Percentiles rank a stretch among this genome's conserved stretches.
phyloP scores from a whole-genome alignment of 1,140 invertebrate genomes.

The Drosophila auraria region DNA sequence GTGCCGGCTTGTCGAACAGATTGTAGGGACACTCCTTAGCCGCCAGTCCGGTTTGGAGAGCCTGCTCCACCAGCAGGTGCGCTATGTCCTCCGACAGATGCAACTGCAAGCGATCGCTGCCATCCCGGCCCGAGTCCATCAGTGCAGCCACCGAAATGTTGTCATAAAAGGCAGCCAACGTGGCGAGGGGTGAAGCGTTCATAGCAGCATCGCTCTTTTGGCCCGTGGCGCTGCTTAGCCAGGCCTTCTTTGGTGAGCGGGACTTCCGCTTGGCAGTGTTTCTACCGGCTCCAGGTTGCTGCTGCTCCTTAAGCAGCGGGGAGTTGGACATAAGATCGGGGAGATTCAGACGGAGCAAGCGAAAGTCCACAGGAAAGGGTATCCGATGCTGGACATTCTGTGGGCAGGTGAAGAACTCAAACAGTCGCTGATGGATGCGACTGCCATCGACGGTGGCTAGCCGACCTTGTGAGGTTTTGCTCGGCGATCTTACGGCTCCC shows the following conservation, averaged over 20 bases:
- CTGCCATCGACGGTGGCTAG: constrained; percentile 46
- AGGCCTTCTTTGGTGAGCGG: constrained; percentile 77
- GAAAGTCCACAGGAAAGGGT: constrained; percentile 79
- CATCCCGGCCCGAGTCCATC: constrained; percentile 43
- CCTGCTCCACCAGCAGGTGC: constrained; percentile 71
- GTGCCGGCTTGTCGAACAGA: constrained; percentile 67
- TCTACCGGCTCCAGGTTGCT: not conserved
- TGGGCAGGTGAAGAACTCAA: constrained; percentile 72
- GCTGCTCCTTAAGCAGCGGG: constrained; percentile 26
- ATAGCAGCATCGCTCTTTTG: constrained; percentile 12
- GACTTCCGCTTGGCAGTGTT: constrained; percentile 64
- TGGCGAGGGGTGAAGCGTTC: constrained; percentile 33
- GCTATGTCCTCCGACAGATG: constrained; percentile 69
- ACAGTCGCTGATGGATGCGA: constrained; percentile 69
- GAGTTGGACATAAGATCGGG: constrained; percentile 61
- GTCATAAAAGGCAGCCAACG: constrained; percentile 69
- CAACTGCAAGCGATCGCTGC: constrained; percentile 58
- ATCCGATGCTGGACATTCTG: constrained; percentile 70
- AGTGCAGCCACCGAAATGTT: constrained; percentile 71
- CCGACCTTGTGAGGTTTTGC: constrained; percentile 28
- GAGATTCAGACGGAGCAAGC: constrained; percentile 68
- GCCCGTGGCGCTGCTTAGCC: constrained; percentile 57
- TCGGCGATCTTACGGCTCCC: constrained; percentile 27
- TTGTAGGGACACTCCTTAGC: constrained; percentile 70
- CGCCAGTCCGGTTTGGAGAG: constrained; percentile 61